Conservation (phyloP, 1,140 invertebrate genomes). For the Ceratosolen solmsi region DNA sequence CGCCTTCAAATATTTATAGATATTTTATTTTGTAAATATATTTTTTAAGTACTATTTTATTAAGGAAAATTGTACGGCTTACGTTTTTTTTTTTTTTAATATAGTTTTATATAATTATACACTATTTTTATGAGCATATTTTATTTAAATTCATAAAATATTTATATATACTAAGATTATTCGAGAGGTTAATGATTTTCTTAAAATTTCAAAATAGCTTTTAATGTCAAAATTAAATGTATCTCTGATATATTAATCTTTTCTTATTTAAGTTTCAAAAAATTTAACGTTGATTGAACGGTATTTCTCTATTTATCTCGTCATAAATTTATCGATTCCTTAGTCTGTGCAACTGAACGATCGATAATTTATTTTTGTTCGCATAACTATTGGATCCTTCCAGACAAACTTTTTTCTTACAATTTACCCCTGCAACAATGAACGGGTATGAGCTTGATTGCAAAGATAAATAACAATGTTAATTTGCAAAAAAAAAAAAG, state of each 20-base stretch:
- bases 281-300: too few species aligned
- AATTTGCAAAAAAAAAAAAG: too few species aligned
- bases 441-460: background rate
- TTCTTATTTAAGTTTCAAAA: too few species aligned
- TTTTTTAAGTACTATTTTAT: background rate
- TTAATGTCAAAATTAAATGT: too few species aligned
- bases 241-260: too few species aligned
- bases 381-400: background rate
- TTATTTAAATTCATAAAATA: background rate
- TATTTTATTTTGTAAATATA: background rate
- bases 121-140: background rate
- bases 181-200: too few species aligned
- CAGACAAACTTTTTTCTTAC: background rate
- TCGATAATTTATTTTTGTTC: background rate
- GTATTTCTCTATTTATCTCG: too few species aligned
- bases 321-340: too few species aligned
- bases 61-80: background rate
- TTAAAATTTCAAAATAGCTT: too few species aligned
- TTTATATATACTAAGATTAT: too few species aligned
- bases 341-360: too few species aligned
- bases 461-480: background rate
- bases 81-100: background rate
- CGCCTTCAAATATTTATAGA: background rate
- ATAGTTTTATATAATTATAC: too few species aligned
- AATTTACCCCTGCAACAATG: background rate